A percentile compares a stretch with the other conserved stretches of the same genome.
phyloP scores from a whole-genome alignment of 2,113 vertebrate species.

The Catharus bicknelli region DNA sequence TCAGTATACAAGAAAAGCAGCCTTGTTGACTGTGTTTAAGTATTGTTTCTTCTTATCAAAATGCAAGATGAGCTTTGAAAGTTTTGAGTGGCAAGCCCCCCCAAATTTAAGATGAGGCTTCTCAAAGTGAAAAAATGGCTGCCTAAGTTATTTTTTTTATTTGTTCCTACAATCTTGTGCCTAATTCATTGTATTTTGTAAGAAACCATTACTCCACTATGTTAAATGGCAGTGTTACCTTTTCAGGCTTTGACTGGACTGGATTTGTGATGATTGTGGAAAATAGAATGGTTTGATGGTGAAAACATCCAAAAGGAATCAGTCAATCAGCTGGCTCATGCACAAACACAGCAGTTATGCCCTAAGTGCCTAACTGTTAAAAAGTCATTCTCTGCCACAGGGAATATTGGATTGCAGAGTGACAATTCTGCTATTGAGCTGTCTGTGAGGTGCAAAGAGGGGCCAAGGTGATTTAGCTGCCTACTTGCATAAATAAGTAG shows the following conservation, averaged over 20 bases:
- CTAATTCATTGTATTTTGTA: background rate
- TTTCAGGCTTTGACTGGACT: background rate
- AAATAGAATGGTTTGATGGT: background rate
- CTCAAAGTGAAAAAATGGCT: background rate
- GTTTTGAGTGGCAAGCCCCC: background rate
- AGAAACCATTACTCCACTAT: background rate
- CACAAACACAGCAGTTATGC: background rate
- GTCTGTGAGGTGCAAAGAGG: background rate
- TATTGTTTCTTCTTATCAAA: background rate
- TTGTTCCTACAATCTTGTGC: background rate
- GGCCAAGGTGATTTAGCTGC: background rate
- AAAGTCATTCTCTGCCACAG: background rate
- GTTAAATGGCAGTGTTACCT: background rate
- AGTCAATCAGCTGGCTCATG: background rate
- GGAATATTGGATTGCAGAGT: background rate
- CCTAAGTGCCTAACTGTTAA: background rate
- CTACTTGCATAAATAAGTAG: too few species aligned
- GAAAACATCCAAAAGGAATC: background rate
- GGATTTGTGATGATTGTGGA: background rate
- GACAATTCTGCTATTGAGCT: background rate
- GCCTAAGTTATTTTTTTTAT: fast-evolving
- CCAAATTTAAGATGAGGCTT: background rate
- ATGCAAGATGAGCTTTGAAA: background rate
- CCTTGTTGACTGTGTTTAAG: background rate
- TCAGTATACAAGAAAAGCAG: background rate